Evolutionary conservation across 2,888 invertebrate species (phyloP), one percentile per base, ranked within the genome.

Genomic region (Pseudococcus viburni): DNA sequence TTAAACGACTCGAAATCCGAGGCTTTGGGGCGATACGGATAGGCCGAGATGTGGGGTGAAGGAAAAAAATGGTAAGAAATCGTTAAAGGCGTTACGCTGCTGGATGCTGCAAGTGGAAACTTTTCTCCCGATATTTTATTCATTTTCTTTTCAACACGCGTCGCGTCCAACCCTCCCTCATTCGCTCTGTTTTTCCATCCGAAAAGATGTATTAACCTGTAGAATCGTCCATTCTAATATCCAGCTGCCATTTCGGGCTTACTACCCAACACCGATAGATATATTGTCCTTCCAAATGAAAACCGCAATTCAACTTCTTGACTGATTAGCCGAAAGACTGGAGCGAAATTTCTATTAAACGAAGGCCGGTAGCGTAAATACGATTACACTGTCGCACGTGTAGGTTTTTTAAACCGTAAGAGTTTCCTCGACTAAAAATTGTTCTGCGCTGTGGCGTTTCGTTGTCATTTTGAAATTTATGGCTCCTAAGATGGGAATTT

Each of bases 281-380:
- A 73, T 80, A 80, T 87, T 87, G 87, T 87, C 87, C 51, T 39
- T 55, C n/a, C 77, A 48, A 87, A 87, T 87, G 87, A 87, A 87
- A 87, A 80, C 87, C 87, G 80, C 87, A 87, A 87, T 87, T 55
- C 87, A 87, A 80, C 87, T 87, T 87, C 87, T 87, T 87, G 87
- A 87, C 87, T 87, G 87, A 87, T 87, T 87, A 87, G 77, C 87
- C 77, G 59, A 87, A 87, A 33, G 87, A 87, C 48, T 17, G 80
- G 4, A 19, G 48, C 17, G 46, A 87, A 87, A 87, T 87, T 87
- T 87, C 87, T 80, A 87, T 87, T 80, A 33, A 55, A 80, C 39
- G 80, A 83, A 48, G 11, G 17, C 55, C 80, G 77, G 80, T 26
- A 19, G 86, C 86, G 86, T 86, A 80, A 80, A 80, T 80, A 80